Percentiles rank a stretch among this genome's conserved stretches.
Conservation (phyloP, 2,113 vertebrate genomes). For the Symphodus melops region DNA sequence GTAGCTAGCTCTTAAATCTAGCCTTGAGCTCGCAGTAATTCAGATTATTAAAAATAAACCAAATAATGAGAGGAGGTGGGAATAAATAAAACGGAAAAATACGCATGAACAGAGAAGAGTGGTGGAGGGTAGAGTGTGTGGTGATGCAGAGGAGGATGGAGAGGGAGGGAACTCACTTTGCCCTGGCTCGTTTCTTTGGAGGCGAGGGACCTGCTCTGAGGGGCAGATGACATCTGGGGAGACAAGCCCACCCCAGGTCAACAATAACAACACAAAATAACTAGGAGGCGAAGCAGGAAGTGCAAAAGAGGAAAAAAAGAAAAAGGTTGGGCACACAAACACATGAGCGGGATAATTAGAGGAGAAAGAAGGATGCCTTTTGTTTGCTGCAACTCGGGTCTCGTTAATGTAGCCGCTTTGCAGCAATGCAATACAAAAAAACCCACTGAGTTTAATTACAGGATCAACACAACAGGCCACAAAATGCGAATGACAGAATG, state of each 20-base stretch:
- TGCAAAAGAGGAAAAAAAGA: background rate
- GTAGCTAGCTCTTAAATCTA: background rate
- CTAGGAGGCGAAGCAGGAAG: background rate
- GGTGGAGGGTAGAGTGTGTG: constrained; percentile 42
- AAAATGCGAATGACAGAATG: no score
- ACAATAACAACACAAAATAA: constrained; percentile 28
- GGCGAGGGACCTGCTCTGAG: constrained; percentile 72
- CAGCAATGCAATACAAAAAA: no score
- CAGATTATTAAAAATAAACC: background rate
- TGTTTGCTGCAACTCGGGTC: background rate
- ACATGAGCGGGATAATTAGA: background rate
- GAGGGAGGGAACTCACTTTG: constrained; percentile 76
- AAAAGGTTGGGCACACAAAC: background rate
- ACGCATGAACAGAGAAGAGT: constrained; percentile 42
- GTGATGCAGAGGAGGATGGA: constrained; percentile 46
- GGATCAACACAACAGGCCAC: no score
- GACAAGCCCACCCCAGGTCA: constrained; percentile 73
- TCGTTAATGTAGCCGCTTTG: background rate
- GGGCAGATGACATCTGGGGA: constrained; percentile 77
- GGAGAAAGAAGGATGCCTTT: background rate
- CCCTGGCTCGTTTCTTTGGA: constrained; percentile 73
- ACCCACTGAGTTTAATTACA: no score
- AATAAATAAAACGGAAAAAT: constrained; percentile 36
- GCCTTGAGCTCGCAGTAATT: background rate
- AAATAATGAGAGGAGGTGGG: constrained; percentile 21